These are phyloP conservation scores for Amiota mariae DNA, from an alignment of 2,888 invertebrate species.

Conservation along the genomic window DNA sequence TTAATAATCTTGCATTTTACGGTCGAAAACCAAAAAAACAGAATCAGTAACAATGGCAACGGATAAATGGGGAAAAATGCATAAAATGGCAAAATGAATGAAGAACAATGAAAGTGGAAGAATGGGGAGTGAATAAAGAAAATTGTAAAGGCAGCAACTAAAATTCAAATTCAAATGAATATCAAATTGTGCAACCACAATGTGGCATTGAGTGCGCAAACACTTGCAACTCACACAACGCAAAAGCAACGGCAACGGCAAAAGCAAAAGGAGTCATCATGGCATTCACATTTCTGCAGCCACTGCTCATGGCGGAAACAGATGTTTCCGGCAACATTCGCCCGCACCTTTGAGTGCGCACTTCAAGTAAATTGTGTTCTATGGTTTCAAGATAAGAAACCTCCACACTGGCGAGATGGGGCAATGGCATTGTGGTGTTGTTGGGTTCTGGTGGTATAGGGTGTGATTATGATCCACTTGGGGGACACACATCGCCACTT, in stretches of 20 bases:
- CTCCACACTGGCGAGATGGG: too few species aligned
- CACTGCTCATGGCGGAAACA: not conserved
- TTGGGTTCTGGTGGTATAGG: not conserved
- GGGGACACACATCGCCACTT: not conserved
- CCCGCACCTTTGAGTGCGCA: not conserved
- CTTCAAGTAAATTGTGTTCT: too few species aligned
- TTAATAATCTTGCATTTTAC: constrained; percentile 23
- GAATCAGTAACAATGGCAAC: constrained; percentile 1
- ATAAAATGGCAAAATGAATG: not conserved
- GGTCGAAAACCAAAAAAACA: not conserved
- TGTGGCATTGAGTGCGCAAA: not conserved
- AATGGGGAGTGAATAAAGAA: not conserved
- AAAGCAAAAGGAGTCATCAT: not conserved
- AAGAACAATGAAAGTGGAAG: not conserved
- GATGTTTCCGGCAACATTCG: constrained; percentile 15
- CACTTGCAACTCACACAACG: not conserved
- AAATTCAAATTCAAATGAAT: constrained; percentile 14
- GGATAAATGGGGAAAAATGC: not conserved
- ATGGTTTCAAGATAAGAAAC: too few species aligned
- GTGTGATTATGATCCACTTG: not conserved
- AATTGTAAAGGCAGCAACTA: not conserved
- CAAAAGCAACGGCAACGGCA: not conserved
- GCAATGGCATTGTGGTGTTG: not conserved
- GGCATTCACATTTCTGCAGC: not conserved
- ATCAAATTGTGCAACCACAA: constrained; percentile 10